phyloP scores from a whole-genome alignment of 2,113 vertebrate genomes.

The Percopsis transmontana region DNA sequence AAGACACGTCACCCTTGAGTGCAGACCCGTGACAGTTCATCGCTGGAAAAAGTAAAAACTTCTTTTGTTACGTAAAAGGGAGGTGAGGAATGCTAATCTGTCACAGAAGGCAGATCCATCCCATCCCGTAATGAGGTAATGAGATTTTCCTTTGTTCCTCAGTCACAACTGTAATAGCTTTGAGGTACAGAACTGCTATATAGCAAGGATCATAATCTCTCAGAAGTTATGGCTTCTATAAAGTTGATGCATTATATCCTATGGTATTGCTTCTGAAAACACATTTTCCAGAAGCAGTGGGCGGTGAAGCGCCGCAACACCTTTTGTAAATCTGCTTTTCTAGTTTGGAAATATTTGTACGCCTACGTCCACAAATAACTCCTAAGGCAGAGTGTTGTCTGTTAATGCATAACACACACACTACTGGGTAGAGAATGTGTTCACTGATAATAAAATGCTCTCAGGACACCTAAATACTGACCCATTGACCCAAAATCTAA shows the following conservation, averaged over 20 bases:
- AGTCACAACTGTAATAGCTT: constrained; percentile 13
- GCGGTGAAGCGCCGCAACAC: not conserved
- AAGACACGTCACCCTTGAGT: no score
- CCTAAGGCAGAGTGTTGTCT: not conserved
- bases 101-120: not conserved
- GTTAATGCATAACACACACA: not conserved
- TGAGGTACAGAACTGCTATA: constrained; percentile 21
- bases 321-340: constrained; percentile 6
- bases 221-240: not conserved
- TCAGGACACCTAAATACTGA: not conserved
- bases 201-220: constrained; percentile 33
- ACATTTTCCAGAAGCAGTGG: constrained; percentile 1
- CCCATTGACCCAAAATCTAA: not conserved
- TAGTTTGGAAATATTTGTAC: not conserved
- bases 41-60: not conserved
- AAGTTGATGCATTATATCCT: constrained; percentile 10
- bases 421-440: not conserved
- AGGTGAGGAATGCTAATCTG: not conserved
- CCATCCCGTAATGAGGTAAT: constrained; percentile 31
- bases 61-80: not conserved
- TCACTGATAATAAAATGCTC: not conserved
- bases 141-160: constrained; percentile 31
- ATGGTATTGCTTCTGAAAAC: constrained; percentile 37
- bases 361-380: not conserved
- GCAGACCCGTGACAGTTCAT: no score